Base-by-base conservation (phyloP, 1,140 invertebrate genomes). In the Drosophila parvula region DNA sequence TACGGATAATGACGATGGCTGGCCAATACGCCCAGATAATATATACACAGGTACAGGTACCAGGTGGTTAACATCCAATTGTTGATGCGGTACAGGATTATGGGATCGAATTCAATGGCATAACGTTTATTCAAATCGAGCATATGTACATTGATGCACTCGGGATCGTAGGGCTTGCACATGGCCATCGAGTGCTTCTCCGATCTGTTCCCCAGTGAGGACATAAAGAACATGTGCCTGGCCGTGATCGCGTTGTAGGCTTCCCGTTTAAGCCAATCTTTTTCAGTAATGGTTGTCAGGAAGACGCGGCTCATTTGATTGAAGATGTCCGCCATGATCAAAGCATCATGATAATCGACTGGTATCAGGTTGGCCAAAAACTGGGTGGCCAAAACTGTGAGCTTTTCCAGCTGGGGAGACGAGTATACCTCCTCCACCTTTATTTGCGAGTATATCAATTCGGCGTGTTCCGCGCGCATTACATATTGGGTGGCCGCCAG, bases 1-100 rank as follows among this genome's bases (percentile, higher is more conserved):
- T 63, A 38, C 1, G 65, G 22, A 38, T 58, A 18, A 0, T 70
- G 36, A 1, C 65, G 45, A 0, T 14, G 14, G 14, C 51, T 70
- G 27, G 64, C 74, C 22, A 78, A 1, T 3, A 63, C 8, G 12
- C 74, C 75, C 10, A 78, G 43, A 3, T 43, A 70, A 32, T 34
- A 71, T 5, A 70, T 6, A 16, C 64, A 70, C 12, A 34, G 43
- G n/a, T 78, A 78, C 10, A 78, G 36, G 38, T 22, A 43, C 75
- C 65, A 78, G 0, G 57, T 47, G 22, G 22, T 27, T 12, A 45
- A 32, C 10, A 70, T 38, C 75, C 74, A 78, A 22, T 50, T 32
- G 32, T 78, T 78, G 1, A 78, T 18, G 4, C 36, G 6, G 32
- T 16, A 2, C 14, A 57, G 12, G 4, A 69, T 38, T 9, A 59